Evolutionary conservation across 2,888 invertebrate genomes (phyloP), one percentile per base, ranked within the genome.

Genomic region (Dromius quadrimaculatus): DNA sequence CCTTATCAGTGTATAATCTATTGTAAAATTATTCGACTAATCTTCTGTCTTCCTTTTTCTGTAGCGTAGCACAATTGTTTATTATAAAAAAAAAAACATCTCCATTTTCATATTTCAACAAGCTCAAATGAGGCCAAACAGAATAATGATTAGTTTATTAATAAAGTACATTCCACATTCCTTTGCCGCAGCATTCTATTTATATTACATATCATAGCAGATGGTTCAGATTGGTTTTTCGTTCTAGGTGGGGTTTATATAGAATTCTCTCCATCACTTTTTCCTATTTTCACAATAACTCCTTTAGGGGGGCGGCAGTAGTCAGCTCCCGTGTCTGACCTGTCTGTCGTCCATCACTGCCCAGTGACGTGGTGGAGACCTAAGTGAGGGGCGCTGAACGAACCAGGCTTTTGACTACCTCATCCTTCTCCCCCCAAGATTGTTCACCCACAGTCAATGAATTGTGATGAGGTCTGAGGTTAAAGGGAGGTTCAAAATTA

Each of bases 401-500:
- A 41, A 41, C 41, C 41, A n/a, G 41, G 15, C 15, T 41, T 41
- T 41, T 41, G 41, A 41, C 15, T 28, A 28, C 28, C 28, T 28
- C 28, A 8, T 28, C 15, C 41, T 17, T 17, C 15, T 13, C 41
- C 41, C 41, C 15, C 41, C 36, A 3, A n/a, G 15, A 13, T 15
- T 13, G 13, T 17, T 41, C 41, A 41, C 15, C 41, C 41, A n/a
- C n/a, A n/a, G 41, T 11, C 15, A 41, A 41, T 41, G 41, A 41
- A 41, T 19, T 41, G 41, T 41, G 13, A 41, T 41, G 41, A 41
- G 41, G 15, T 36, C 1, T n/a, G n/a, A 41, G 8, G 1, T 13
- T 41, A 41, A 41, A 41, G 41, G 41, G 41, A 41, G 41, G 41
- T 41, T 41, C 41, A 15, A n/a, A n/a, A n/a, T n/a, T n/a, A n/a